Base-by-base conservation (phyloP, 1,140 invertebrate species). In the Potamilus streckersoni region DNA sequence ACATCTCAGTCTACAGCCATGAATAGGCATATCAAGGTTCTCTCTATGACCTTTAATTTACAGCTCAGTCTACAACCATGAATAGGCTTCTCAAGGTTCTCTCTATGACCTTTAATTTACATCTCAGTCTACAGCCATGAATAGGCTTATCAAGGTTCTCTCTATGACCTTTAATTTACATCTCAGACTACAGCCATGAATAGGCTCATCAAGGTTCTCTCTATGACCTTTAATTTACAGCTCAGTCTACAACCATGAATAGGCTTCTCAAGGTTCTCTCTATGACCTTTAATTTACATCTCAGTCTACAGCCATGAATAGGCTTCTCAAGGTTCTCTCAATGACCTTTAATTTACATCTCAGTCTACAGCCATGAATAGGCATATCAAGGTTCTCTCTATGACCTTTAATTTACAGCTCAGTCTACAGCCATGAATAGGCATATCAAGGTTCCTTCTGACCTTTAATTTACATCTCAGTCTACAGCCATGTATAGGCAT, bases 221-320 rank as follows among this genome's bases (percentile, higher is more conserved):
- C 23, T 23, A 23, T 23, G 23, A 23, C 2, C 23, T 23, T 23
- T 23, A 23, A 23, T n/a, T n/a, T n/a, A n/a, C 98, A 15, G 97
- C 98, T 1, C 97, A 98, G 89, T 98, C 98, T 64, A 98, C 96
- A 15, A 98, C 98, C 8, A 99, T 99, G 96, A 99, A 99, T 91
- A 93, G 97, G 55, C 91, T 99, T 57, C 98, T 99, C 79, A 99
- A 99, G 91, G 91, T 90, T 69, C 64, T 56, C 23, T 16, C 57
- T 63, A 38, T 66, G 66, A 62, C 4, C 59, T 59, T 20, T 19
- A 61, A 69, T 1, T 23, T 27, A n/a, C 98, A 15, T 97, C 98
- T 1, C 97, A 98, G 89, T 98, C 98, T 64, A 98, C 14, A 15
- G 23, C 23, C 23, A 23, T 23, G 23, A 23, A 99, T 23, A 23